These are phyloP conservation scores for Machimus rusticus DNA, from an alignment of 2,888 invertebrate genomes.

Conservation along the genomic window DNA sequence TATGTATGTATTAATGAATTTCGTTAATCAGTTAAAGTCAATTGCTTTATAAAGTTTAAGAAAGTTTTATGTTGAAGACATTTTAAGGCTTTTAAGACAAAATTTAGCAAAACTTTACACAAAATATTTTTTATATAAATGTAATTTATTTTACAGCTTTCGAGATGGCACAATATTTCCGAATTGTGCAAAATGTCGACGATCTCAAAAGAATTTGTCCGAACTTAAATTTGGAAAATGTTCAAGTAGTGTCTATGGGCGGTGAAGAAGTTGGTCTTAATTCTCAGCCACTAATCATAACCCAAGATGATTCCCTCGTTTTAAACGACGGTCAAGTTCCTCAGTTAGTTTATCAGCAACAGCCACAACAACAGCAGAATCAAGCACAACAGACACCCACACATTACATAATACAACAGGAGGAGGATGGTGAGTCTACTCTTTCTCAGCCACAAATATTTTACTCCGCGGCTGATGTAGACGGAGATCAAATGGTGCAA, in stretches of 20 bases:
- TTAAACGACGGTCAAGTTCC: constrained; percentile 62
- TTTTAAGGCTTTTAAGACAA: too few species aligned
- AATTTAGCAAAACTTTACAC: too few species aligned
- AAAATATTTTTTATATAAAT: not conserved
- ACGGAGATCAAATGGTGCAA: constrained; percentile 20
- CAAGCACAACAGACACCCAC: constrained; percentile 51
- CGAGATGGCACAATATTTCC: constrained; percentile 74
- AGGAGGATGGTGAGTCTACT: constrained; percentile 49
- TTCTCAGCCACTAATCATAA: constrained; percentile 51
- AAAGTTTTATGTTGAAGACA: too few species aligned
- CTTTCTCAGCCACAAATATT: constrained; percentile 49
- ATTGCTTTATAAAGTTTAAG: too few species aligned
- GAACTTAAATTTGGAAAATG: constrained; percentile 66
- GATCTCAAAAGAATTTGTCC: constrained; percentile 72
- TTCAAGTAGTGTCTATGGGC: constrained; percentile 60
- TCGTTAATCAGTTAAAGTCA: too few species aligned
- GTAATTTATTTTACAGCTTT: not conserved
- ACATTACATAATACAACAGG: constrained; percentile 52
- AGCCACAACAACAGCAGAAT: constrained; percentile 51
- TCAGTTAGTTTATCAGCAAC: constrained; percentile 62
- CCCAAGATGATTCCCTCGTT: constrained; percentile 60
- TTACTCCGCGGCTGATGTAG: constrained; percentile 45
- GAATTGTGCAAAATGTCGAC: constrained; percentile 71
- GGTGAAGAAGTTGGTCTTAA: constrained; percentile 55
- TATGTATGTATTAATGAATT: too few species aligned